phyloP scores from a whole-genome alignment of 2,113 vertebrate species.

The Eretmochelys imbricata region DNA sequence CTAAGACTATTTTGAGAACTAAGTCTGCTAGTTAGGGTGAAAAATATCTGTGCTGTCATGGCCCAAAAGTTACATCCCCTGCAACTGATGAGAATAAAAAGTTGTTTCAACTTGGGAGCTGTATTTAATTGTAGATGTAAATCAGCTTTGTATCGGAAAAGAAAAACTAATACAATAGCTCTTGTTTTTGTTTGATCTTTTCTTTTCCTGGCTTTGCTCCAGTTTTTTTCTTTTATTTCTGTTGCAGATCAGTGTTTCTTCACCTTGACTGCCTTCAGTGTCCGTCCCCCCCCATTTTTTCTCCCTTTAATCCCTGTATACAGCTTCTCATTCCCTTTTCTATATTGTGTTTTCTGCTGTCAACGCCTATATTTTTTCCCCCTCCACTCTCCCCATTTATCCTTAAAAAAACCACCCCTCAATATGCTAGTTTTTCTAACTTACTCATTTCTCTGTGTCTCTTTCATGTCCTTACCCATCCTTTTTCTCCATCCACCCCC shows the following conservation, averaged over 20 bases:
- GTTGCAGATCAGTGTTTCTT: neutral
- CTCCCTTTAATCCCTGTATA: neutral
- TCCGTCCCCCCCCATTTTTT: neutral
- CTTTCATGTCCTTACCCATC: neutral
- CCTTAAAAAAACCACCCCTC: neutral
- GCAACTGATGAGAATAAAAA: neutral
- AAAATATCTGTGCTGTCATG: neutral
- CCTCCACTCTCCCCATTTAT: neutral
- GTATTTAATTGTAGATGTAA: neutral
- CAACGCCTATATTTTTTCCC: neutral
- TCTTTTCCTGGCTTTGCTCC: neutral
- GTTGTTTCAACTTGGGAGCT: neutral
- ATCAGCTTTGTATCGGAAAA: neutral
- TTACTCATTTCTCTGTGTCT: neutral
- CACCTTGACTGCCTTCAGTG: neutral
- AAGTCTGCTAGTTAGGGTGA: neutral
- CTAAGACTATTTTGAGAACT: neutral
- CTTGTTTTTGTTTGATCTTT: neutral
- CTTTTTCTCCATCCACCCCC: neutral
- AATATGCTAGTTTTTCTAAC: neutral
- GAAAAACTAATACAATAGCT: neutral
- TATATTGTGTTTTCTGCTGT: neutral
- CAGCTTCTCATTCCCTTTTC: neutral
- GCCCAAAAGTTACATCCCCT: neutral
- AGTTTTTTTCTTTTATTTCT: neutral